Percentiles rank a stretch among this genome's conserved stretches.
These are phyloP conservation scores for Epizoanthus illoricatus DNA, from an alignment of 92 coral and sea anemone species.

Conservation along the genomic window DNA sequence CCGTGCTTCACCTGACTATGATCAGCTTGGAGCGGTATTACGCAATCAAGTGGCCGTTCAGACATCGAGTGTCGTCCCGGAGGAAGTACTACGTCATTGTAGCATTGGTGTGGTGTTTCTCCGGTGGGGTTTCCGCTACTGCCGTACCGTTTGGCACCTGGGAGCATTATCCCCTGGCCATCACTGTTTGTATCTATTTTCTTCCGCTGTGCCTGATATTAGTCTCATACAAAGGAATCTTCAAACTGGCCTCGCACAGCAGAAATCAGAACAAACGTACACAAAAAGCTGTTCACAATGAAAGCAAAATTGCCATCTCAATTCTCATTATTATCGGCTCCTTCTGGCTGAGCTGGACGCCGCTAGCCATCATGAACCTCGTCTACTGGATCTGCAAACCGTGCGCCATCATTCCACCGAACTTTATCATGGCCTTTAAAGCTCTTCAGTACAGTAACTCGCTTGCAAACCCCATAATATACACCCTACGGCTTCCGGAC, in stretches of 20 bases:
- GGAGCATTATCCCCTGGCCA: constrained; percentile 47
- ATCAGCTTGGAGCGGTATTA: constrained; percentile 61
- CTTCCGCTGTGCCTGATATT: constrained; percentile 51
- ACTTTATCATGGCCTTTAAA: constrained; percentile 52
- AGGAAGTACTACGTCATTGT: constrained; percentile 41
- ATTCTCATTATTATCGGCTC: constrained; percentile 54
- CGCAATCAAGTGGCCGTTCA: constrained; percentile 63
- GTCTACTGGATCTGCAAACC: constrained; percentile 63
- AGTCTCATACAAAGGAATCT: constrained; percentile 53
- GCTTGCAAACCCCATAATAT: constrained; percentile 55
- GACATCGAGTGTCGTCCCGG: constrained; percentile 55
- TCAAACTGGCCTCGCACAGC: constrained; percentile 53
- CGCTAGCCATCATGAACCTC: constrained; percentile 58
- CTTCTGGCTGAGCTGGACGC: constrained; percentile 57
- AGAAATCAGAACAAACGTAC: constrained; percentile 34
- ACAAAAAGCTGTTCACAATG: constrained; percentile 39
- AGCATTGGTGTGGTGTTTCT: constrained; percentile 48
- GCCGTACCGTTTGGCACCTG: constrained; percentile 51
- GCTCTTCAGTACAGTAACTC: constrained; percentile 61
- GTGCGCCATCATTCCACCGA: constrained; percentile 50
- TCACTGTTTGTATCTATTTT: constrained; percentile 44
- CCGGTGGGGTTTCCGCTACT: constrained; percentile 44
- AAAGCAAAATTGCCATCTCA: constrained; percentile 56
- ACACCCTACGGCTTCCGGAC: constrained; percentile 56
- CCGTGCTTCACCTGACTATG: constrained; percentile 55